These are phyloP conservation scores for Haplochromis vanheusdeni DNA, from an alignment of 2,113 vertebrate genomes.

Conservation along the genomic window DNA sequence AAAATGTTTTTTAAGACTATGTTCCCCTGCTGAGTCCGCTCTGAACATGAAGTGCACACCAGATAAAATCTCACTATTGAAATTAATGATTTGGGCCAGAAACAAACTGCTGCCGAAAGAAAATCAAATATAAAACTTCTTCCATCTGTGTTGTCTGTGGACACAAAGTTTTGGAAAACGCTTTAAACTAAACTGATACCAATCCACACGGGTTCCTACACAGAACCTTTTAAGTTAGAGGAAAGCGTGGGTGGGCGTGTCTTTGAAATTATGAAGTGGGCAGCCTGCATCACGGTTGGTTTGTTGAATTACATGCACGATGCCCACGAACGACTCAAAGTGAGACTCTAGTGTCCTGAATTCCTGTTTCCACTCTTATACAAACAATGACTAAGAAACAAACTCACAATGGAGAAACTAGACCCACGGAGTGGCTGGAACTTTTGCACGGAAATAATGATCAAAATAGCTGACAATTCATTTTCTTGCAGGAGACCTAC, in stretches of 20 bases:
- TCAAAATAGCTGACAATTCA: not conserved
- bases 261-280: not conserved
- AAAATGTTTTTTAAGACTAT: not conserved
- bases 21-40: not conserved
- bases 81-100: not conserved
- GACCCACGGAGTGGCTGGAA: not conserved
- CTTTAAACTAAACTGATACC: not conserved
- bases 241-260: not conserved
- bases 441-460: not conserved
- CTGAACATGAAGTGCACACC: not conserved
- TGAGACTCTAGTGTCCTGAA: not conserved
- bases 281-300: slow-evolving; percentile 3
- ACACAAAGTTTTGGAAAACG: not conserved
- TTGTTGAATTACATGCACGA: not conserved
- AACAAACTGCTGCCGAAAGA: slow-evolving; percentile 6
- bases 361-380: not conserved
- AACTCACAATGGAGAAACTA: not conserved
- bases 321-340: not conserved
- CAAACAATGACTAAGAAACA: not conserved
- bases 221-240: slow-evolving; percentile 11
- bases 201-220: not conserved
- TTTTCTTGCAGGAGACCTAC: not conserved
- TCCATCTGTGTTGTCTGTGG: not conserved
- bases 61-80: not conserved
- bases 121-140: slow-evolving; percentile 11